Evolutionary conservation across 2,113 vertebrate genomes (phyloP).

Genomic region (Mesitornis unicolor): DNA sequence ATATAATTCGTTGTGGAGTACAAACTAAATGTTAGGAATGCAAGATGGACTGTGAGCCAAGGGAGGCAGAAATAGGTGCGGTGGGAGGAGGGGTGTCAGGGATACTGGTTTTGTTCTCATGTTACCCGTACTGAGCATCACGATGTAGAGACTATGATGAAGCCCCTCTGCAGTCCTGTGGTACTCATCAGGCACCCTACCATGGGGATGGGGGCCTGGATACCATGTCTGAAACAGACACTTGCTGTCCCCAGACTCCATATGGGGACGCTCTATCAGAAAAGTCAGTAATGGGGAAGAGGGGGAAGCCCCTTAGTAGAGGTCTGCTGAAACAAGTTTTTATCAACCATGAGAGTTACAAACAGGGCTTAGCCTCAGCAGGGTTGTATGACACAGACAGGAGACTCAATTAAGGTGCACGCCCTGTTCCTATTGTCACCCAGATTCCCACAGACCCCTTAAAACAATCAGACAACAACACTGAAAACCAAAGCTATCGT

Average conservation of each 20-base stretch:
- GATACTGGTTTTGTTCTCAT: neutral
- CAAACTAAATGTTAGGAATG: neutral
- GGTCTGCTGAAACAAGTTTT: neutral
- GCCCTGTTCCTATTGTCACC: neutral
- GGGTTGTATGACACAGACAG: neutral
- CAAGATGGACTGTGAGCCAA: neutral
- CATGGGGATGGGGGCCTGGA: neutral
- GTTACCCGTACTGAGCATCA: neutral
- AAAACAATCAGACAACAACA: neutral
- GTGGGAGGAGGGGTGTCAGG: neutral
- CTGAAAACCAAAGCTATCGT: accelerated
- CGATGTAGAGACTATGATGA: accelerated
- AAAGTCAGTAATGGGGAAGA: neutral
- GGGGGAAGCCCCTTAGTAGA: neutral
- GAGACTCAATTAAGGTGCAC: neutral
- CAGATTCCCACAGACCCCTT: neutral
- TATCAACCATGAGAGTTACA: neutral
- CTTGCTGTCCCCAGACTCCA: neutral
- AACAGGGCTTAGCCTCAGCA: neutral
- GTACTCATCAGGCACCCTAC: accelerated
- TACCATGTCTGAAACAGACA: neutral
- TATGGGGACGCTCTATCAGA: neutral
- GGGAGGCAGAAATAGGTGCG: neutral
- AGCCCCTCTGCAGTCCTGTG: neutral
- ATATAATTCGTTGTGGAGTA: neutral